Base-by-base conservation (phyloP, 1,140 invertebrate genomes). In the Brachionus paranguensis region DNA sequence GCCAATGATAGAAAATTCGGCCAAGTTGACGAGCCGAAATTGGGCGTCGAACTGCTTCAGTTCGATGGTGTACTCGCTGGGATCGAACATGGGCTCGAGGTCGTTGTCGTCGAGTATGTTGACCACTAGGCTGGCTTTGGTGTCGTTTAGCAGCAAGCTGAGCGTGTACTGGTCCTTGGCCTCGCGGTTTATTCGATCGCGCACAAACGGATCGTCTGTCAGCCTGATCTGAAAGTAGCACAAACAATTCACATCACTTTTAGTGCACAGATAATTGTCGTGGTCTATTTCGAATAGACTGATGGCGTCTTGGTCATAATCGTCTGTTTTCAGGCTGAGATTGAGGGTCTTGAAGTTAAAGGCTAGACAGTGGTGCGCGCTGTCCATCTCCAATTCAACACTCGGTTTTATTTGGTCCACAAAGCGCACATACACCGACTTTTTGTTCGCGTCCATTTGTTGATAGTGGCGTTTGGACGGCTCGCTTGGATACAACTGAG, bases 11-110 rank as follows among this genome's bases (percentile, higher is more conserved):
- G 20, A 29, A 81, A 37, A 81, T n/a, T 60, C 53, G 8, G 50
- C 24, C 24, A 81, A 17, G 24, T 55, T 64, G n/a, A 45, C 17
- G 0, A 20, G 14, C 4, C 17, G 14, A 60, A 60, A 60, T 27
- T 7, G 53, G 17, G 4, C 12, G 3, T 81, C 53, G n/a, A 43
- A 68, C 53, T 81, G 37, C 17, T 81, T 60, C 27, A 81, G 12
- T 37, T 81, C 78, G 20, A 81, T 60, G 5, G 7, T 20, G 37
- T 81, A 81, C 27, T 81, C 78, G 53, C 78, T 81, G 8, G 53
- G 78, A 81, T 60, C 64, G 43, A 81, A 81, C 64, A 81, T 81
- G 17, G 78, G 78, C 53, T 81, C 78, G 2, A 81, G 78, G 64
- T 81, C 78, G 20, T 81, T 81, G 12, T 81, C 78, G 37, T 81